phyloP scores from a whole-genome alignment of 2,888 invertebrate species.

The Polydrusus tereticollis region DNA sequence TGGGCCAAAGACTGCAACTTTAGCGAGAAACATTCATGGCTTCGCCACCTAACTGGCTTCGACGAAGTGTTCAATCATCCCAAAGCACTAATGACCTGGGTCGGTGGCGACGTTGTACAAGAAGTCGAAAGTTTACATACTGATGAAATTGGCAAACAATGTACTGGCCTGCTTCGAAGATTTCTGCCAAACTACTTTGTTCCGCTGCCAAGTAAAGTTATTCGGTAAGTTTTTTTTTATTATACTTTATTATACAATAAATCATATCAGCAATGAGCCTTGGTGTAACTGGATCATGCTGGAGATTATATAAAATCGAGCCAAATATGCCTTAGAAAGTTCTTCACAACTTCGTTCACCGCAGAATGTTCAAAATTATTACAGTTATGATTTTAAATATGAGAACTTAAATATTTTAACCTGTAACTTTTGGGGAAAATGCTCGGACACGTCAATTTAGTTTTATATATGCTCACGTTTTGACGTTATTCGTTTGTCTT shows the following conservation, averaged over 20 bases:
- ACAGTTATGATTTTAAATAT: too few relatives aligned
- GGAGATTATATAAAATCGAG: too few relatives aligned
- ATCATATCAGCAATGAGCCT: too few relatives aligned
- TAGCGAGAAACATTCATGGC: constrained; percentile 68
- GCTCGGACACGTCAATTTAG: too few relatives aligned
- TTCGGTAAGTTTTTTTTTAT: constrained; percentile 63
- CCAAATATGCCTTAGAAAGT: too few relatives aligned
- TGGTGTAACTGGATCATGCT: too few relatives aligned
- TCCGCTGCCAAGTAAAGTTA: constrained; percentile 67
- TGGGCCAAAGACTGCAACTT: constrained; percentile 64
- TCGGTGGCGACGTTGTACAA: constrained; percentile 74
- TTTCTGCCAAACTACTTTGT: constrained; percentile 69
- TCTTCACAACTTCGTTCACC: too few relatives aligned
- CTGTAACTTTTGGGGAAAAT: too few relatives aligned
- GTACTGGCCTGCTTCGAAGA: constrained; percentile 68
- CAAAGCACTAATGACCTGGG: constrained; percentile 75
- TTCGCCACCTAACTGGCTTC: constrained; percentile 74
- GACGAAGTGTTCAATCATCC: constrained; percentile 71
- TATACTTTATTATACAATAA: background rate
- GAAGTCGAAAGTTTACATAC: constrained; percentile 71
- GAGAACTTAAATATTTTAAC: too few relatives aligned
- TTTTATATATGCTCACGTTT: too few relatives aligned
- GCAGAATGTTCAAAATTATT: too few relatives aligned
- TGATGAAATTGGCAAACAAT: constrained; percentile 69
- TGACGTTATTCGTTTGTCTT: too few relatives aligned